Percentiles rank a stretch among this genome's conserved stretches.
These are phyloP conservation scores for Carapus acus DNA, from an alignment of 2,797 vertebrate genomes.

Conservation along the genomic window DNA sequence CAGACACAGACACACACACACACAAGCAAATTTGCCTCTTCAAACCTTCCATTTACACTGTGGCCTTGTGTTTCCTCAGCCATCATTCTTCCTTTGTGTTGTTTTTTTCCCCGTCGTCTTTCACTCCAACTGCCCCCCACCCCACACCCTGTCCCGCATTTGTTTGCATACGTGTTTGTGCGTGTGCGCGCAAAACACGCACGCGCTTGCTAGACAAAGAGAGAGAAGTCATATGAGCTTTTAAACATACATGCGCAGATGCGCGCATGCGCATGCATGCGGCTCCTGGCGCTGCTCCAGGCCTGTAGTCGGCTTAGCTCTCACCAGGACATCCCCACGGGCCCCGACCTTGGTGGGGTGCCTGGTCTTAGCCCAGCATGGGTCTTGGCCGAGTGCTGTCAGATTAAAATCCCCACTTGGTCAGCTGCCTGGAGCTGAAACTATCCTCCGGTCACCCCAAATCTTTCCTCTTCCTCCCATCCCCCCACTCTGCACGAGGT, in stretches of 20 bases:
- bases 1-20: constrained; percentile 11
- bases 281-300: constrained; percentile 59
- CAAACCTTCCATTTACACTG: constrained; percentile 34
- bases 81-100: constrained; percentile 50
- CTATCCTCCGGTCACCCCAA: constrained; percentile 38
- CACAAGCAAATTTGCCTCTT: constrained; percentile 20
- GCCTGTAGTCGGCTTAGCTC: constrained; percentile 64
- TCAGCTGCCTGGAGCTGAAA: constrained; percentile 59
- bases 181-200: constrained; percentile 28
- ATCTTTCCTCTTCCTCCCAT: constrained; percentile 15
- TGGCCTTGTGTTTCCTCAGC: constrained; percentile 42
- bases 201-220: too few species aligned
- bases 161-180: constrained; percentile 36
- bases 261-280: constrained; percentile 8
- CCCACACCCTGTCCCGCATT: background rate
- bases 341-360: constrained; percentile 69
- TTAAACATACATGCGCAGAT: constrained; percentile 8
- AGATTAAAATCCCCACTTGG: constrained; percentile 70
- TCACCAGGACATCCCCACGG: constrained; percentile 71
- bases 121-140: constrained; percentile 14
- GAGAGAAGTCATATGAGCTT: constrained; percentile 25
- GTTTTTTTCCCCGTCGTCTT: constrained; percentile 23
- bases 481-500: constrained; percentile 6
- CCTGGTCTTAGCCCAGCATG: constrained; percentile 72
- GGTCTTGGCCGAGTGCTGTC: constrained; percentile 67